Evolutionary conservation across 2,888 invertebrate species (phyloP).

Genomic region (Tetrapedia diversipes): DNA sequence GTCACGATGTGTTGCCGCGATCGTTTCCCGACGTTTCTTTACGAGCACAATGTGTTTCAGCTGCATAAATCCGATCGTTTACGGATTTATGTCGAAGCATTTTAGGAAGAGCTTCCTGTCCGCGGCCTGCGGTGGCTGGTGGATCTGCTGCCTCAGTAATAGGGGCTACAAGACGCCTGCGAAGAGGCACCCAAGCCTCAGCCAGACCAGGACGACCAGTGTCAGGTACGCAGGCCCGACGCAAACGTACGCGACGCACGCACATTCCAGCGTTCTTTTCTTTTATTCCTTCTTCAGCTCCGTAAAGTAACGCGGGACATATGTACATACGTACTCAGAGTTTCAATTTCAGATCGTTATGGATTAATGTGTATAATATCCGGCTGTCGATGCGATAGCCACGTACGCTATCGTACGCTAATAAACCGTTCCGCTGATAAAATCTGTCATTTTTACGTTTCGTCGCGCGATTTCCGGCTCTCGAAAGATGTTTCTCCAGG

Average conservation of each 20-base stretch:
- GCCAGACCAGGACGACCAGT: conserved; percentile 82
- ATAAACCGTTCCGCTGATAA: too few relatives aligned
- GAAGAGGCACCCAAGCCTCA: conserved; percentile 79
- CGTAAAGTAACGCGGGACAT: not conserved
- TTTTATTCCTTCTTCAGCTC: conserved; percentile 18
- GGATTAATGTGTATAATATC: conserved; percentile 39
- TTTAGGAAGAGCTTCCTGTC: conserved; percentile 86
- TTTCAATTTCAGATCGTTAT: conserved; percentile 55
- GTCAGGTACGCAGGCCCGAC: conserved; percentile 73
- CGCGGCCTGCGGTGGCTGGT: conserved; percentile 83
- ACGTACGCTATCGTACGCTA: too few relatives aligned
- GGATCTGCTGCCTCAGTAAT: conserved; percentile 77
- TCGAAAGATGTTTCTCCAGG: conserved; percentile 2
- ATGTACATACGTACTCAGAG: conserved; percentile 11
- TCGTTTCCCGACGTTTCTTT: not conserved
- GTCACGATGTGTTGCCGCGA: not conserved
- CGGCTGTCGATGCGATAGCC: conserved; percentile 24
- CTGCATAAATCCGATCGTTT: conserved; percentile 89
- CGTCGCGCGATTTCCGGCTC: conserved; percentile 3
- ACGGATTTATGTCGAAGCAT: conserved; percentile 90
- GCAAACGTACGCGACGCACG: conserved; percentile 7
- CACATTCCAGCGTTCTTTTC: not conserved
- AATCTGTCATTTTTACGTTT: not conserved
- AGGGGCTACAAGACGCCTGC: conserved; percentile 75
- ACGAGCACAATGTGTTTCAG: conserved; percentile 78